Percentiles rank a stretch among this genome's conserved stretches.
Evolutionary conservation across 2,113 vertebrate species (phyloP).

Genomic region (Trochalopteron elliotii): DNA sequence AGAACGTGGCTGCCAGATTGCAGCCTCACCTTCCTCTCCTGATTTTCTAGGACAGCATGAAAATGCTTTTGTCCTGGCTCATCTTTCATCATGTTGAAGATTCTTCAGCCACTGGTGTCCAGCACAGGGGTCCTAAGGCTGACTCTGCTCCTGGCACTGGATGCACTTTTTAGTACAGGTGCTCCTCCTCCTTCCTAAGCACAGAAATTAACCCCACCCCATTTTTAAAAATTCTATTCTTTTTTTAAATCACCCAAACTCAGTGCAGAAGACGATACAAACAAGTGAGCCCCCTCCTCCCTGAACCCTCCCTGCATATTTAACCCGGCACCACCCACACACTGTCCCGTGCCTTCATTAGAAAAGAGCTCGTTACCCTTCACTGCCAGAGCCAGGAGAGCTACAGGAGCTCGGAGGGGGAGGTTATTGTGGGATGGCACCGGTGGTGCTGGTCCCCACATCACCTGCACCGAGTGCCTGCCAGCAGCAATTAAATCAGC

Average conservation of each 20-base stretch:
- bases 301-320: fast-evolving
- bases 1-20: neutral
- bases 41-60: neutral
- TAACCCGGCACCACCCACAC: neutral
- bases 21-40: neutral
- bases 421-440: slow-evolving; percentile 21
- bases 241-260: neutral
- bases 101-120: neutral
- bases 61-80: neutral
- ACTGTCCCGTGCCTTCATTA: neutral
- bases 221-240: neutral
- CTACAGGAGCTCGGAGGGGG: neutral
- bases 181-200: neutral
- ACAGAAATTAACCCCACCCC: neutral
- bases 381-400: neutral
- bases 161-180: fast-evolving
- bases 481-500: slow-evolving; percentile 64
- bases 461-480: slow-evolving; percentile 50
- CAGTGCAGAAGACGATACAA: fast-evolving
- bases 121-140: neutral
- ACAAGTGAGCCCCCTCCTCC: neutral
- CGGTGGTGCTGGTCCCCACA: neutral
- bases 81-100: neutral
- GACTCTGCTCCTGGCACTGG: neutral
- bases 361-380: neutral